A percentile compares a stretch with the other conserved stretches of the same genome.
These are phyloP conservation scores for Parauchenoglanis punctatus DNA, from an alignment of 2,797 vertebrate species.

Conservation along the genomic window DNA sequence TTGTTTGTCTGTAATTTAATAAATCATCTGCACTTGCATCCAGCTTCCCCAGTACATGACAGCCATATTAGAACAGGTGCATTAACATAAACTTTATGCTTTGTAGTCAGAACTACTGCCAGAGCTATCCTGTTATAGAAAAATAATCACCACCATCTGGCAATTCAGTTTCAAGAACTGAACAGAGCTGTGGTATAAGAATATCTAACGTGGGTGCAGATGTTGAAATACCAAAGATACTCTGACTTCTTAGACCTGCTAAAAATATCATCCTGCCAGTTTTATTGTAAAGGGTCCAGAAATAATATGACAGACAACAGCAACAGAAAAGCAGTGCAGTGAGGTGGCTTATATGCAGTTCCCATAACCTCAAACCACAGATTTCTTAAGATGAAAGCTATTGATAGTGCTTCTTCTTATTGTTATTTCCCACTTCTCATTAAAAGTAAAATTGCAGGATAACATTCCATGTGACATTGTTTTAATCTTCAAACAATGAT, in stretches of 20 bases:
- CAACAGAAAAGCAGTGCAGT: background rate
- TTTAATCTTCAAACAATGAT: conserved; percentile 19
- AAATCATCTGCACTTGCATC: background rate
- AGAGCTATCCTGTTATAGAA: background rate
- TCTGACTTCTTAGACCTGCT: background rate
- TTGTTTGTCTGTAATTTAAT: background rate
- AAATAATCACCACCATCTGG: background rate
- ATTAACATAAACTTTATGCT: background rate
- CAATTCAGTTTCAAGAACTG: too few species aligned
- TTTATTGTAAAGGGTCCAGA: background rate
- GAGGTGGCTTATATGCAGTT: background rate
- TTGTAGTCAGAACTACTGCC: background rate
- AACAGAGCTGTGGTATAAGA: background rate
- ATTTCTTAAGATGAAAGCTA: background rate
- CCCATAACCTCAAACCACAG: background rate
- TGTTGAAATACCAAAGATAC: background rate
- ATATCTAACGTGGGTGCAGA: background rate
- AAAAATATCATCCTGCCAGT: background rate
- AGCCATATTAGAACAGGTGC: background rate
- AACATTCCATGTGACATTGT: background rate
- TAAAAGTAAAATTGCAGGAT: background rate
- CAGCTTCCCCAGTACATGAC: background rate
- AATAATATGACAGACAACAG: conserved; percentile 14
- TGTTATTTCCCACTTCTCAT: background rate
- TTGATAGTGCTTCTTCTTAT: conserved; percentile 14